Evolutionary conservation across 2,113 vertebrate genomes (phyloP).

Genomic region (Nibea albiflora): DNA sequence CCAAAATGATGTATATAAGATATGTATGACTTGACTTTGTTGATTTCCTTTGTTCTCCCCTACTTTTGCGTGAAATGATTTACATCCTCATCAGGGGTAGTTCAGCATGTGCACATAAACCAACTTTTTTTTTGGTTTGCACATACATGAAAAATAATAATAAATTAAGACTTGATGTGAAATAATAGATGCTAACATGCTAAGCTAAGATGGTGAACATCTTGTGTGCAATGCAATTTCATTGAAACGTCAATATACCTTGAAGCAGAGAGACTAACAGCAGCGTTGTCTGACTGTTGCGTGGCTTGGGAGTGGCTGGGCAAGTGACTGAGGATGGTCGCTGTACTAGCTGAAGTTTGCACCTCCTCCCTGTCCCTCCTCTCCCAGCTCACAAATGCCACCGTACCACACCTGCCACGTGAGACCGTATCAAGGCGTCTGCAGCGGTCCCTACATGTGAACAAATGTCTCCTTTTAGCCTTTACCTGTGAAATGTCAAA

Average conservation of each 20-base stretch:
- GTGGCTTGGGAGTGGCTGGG: constrained; percentile 67
- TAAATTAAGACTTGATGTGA: too few relatives aligned
- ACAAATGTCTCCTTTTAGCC: neutral
- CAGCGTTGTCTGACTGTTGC: constrained; percentile 7
- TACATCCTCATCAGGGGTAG: neutral
- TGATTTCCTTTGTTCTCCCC: too few relatives aligned
- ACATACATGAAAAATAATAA: neutral
- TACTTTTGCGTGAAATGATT: neutral
- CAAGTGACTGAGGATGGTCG: constrained; percentile 66
- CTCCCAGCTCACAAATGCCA: constrained; percentile 67
- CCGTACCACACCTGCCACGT: neutral
- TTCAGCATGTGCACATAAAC: neutral
- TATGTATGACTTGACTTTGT: too few relatives aligned
- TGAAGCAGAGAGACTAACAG: neutral
- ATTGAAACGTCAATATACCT: neutral
- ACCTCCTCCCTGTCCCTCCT: constrained; percentile 69
- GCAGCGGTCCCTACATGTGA: neutral
- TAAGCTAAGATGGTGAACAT: neutral
- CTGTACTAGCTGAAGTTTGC: constrained; percentile 55
- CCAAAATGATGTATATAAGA: neutral
- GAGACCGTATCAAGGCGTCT: constrained; percentile 19
- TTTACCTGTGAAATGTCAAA: neutral
- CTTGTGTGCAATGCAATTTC: neutral
- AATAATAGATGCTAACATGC: neutral
- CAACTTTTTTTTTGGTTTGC: neutral